A percentile compares a stretch with the other conserved stretches of the same genome.
Evolutionary conservation across 1,140 invertebrate species (phyloP).

Genomic region (Himalopsyche phryganea): DNA sequence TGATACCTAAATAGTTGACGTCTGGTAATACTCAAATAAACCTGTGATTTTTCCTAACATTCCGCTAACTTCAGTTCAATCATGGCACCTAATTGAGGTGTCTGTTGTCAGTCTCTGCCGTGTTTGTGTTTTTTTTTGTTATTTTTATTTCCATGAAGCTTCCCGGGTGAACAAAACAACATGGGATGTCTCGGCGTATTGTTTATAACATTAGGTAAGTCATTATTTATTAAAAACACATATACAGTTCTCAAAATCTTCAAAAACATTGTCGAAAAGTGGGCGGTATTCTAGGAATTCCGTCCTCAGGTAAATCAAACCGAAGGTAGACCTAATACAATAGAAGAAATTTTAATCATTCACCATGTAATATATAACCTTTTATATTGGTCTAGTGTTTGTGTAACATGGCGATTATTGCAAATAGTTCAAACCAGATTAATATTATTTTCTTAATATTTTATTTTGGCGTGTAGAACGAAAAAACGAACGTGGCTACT

Average conservation of each 20-base stretch:
- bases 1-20: too few relatives aligned
- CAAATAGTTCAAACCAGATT: neutral
- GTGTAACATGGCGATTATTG: too few relatives aligned
- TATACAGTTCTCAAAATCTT: neutral
- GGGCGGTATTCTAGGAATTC: constrained; percentile 25
- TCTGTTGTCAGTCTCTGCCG: constrained; percentile 18
- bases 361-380: too few relatives aligned
- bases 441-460: neutral
- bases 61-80: constrained; percentile 23
- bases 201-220: constrained; percentile 14
- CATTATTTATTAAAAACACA: neutral
- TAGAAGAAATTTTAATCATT: constrained; percentile 10
- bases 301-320: constrained; percentile 16
- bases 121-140: constrained; percentile 27
- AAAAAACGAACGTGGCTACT: constrained; percentile 6
- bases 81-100: constrained; percentile 25
- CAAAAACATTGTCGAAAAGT: constrained; percentile 10
- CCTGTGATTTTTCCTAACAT: constrained; percentile 20
- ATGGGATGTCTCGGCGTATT: constrained; percentile 15
- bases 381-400: too few relatives aligned
- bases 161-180: constrained; percentile 6
- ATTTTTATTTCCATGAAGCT: constrained; percentile 23
- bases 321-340: constrained; percentile 10
- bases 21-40: constrained; percentile 8
- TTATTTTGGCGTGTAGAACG: neutral